Percentiles rank a stretch among this genome's conserved stretches.
Conservation (phyloP, 2,797 vertebrate genomes). For the Acridotheres tristis region DNA sequence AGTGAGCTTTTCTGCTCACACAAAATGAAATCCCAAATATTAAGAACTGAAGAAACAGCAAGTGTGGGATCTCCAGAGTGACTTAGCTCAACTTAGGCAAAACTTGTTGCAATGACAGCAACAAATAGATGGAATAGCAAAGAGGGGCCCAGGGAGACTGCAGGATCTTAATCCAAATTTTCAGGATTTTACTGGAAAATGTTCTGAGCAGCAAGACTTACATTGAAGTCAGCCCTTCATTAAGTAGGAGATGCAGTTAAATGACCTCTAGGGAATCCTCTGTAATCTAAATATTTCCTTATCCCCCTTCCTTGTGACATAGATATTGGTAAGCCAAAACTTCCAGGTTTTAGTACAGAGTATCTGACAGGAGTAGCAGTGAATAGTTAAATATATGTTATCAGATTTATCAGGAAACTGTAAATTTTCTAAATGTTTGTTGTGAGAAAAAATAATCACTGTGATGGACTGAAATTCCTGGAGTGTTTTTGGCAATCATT, state of each 20-base stretch:
- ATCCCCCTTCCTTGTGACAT: not conserved
- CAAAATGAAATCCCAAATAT: not conserved
- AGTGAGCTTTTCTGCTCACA: not conserved
- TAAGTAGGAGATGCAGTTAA: not conserved
- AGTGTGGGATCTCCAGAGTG: not conserved
- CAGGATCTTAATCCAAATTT: not conserved
- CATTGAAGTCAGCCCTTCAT: not conserved
- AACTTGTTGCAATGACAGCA: not conserved
- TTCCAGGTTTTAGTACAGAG: not conserved
- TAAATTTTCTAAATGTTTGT: not conserved
- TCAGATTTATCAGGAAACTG: not conserved
- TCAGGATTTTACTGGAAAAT: not conserved
- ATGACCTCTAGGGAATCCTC: not conserved
- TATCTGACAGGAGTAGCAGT: not conserved
- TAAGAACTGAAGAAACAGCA: not conserved
- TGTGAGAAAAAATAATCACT: not conserved
- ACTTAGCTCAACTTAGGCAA: not conserved
- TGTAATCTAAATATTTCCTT: not conserved
- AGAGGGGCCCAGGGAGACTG: not conserved
- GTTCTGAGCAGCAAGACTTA: not conserved
- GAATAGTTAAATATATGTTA: not conserved
- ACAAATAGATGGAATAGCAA: not conserved
- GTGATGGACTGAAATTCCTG: not conserved
- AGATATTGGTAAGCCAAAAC: not conserved
- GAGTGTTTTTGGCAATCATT: not conserved